Base-by-base conservation (phyloP, 1,140 invertebrate species). In the Orius laevigatus region DNA sequence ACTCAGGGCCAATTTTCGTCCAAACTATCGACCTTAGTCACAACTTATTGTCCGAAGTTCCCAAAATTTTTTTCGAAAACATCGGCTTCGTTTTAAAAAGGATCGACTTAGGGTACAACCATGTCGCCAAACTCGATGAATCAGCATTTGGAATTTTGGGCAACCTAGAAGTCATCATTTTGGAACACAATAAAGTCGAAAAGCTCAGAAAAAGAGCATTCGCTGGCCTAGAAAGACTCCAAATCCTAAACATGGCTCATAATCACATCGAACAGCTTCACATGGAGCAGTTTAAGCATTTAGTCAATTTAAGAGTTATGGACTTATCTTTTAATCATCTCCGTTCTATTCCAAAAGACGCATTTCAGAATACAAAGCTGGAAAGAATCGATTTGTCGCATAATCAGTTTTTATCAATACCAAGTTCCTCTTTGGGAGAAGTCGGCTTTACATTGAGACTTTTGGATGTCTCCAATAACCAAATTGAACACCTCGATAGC, bases 401-500 rank as follows among this genome's bases (percentile, higher is more conserved):
- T 46, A 92, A 92, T 59, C 77, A 77, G 53, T 78, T 88, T 58
- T 75, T 74, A 5, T 70, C 79, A 6, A 75, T 85, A 56, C 84
- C 81, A 0, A 78, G 74, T 2, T 68, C 71, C 5, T 75, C 79
- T 6, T 70, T 85, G 19, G 68, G 75, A 1, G 80, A 84, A 61
- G 71, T 84, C 11, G 81, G 81, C 0, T 75, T 79, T 55, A 82
- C 79, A 0, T 60, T 85, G 39, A 66, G 82, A 43, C 75, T 78
- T 58, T 68, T 93, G 41, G 78, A 85, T 55, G 65, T 92, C 57
- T 78, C 78, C 0, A 69, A 77, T 46, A 93, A 93, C 61, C 75
- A 75, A 42, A 72, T 93, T 39, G 84, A 91, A 57, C 85, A 87
- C 60, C 66, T 93, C 44, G 87, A 91, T 60, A 82, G 81, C 33